Evolutionary conservation across 2,113 vertebrate species (phyloP), one percentile per base, ranked within the genome.

Genomic region (Phalacrocorax brasilianus): DNA sequence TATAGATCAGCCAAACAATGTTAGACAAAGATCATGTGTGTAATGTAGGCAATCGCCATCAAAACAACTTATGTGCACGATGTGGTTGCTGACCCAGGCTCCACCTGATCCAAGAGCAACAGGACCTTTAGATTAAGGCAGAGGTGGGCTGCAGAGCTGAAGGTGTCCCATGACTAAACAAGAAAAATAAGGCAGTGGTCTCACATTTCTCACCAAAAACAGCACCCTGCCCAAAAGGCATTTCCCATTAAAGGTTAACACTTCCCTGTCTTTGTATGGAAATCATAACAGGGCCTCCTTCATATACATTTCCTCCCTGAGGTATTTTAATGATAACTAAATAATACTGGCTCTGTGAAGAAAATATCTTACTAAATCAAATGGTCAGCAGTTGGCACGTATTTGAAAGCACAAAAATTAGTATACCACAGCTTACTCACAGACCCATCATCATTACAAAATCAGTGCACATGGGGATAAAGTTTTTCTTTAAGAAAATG

Each of bases 61-160:
- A 32, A 26, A 59, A 65, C 4, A 20, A 52, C 4, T 8, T 13
- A 22, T 12, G 7, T 15, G 5, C 23, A 55, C 38, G 52, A 40
- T 2, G 0, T 19, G 38, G 21, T 12, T 45, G 8, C 9, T 32
- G 52, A 50, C 20, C 63, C 17, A 40, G 24, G 24, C 40, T 75
- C 40, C 15, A 65, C 6, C 14, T 17, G 3, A 38, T 22, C 58
- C 0, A 1, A 38, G 3, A 20, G 22, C 20, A 8, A 16, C 22
- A 18, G 9, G 13, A 16, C 14, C 27, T 66, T 49, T 9, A 24
- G 19, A 33, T 35, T 23, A 52, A 80, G 35, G 38, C 9, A 56
- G 28, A 52, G n/a, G 11, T 14, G 6, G 40, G 12, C 10, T 76
- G 18, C 44, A 59, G 33, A 44, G 19, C 24, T 23, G 13, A 59